A percentile compares a stretch with the other conserved stretches of the same genome.
These are phyloP conservation scores for Acanthoscelides obtectus DNA, from an alignment of 2,888 invertebrate species.

Conservation along the genomic window DNA sequence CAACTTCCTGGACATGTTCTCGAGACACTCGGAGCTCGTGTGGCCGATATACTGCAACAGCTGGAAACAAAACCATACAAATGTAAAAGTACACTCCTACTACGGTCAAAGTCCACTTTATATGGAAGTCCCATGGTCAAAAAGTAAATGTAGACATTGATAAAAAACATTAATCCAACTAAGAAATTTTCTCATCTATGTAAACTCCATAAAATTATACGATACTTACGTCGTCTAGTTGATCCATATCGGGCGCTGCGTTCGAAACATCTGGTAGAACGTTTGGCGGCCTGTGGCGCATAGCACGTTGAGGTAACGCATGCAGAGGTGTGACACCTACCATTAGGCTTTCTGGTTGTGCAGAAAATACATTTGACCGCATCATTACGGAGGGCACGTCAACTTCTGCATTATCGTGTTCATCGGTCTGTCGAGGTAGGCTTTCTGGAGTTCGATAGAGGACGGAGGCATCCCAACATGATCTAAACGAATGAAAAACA, in stretches of 20 bases:
- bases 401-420: conserved; percentile 8
- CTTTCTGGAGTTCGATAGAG: conserved; percentile 72
- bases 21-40: conserved; percentile 84
- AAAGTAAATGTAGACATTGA: no score
- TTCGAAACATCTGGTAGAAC: conserved; percentile 77
- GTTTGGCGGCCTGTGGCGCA: conserved; percentile 68
- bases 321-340: conserved; percentile 21
- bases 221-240: conserved; percentile 78
- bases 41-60: conserved; percentile 85
- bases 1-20: conserved; percentile 61
- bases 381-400: background rate
- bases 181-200: no score
- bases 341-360: conserved; percentile 42
- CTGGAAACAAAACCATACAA: conserved; percentile 51
- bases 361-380: background rate
- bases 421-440: conserved; percentile 2
- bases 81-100: no score
- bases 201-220: conserved; percentile 3
- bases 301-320: conserved; percentile 59
- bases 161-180: no score
- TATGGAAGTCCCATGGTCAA: no score
- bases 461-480: conserved; percentile 93
- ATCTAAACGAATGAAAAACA: no score
- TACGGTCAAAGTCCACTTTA: no score
- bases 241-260: conserved; percentile 83